Percentiles rank a stretch among this genome's conserved stretches.
phyloP scores from a whole-genome alignment of 2,888 invertebrate genomes.

The Azorinus chamasolen region DNA sequence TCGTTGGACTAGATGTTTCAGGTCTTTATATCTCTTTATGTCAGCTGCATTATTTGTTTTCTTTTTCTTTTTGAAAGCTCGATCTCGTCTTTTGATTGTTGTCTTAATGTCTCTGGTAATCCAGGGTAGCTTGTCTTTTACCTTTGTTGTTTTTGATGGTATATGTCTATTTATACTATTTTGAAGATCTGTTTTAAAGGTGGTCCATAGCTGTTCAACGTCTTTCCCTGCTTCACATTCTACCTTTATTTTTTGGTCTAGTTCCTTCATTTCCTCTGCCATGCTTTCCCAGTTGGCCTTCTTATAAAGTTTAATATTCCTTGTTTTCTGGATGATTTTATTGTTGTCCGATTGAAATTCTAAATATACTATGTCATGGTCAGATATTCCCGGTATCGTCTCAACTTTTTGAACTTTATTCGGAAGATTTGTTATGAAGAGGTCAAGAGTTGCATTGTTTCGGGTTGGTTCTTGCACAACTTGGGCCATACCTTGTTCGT shows the following conservation, averaged over 20 bases:
- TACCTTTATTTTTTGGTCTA: background rate
- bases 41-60: conserved; percentile 15
- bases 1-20: conserved; percentile 10
- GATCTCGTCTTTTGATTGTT: conserved; percentile 17
- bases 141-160: conserved; percentile 12
- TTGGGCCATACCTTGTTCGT: conserved; percentile 42
- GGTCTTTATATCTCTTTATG: conserved; percentile 7
- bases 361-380: conserved; percentile 25
- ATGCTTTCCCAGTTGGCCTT: conserved; percentile 21
- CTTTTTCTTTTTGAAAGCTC: conserved; percentile 30
- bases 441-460: conserved; percentile 42
- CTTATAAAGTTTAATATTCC: conserved; percentile 11
- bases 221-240: background rate
- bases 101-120: conserved; percentile 38
- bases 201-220: conserved; percentile 9
- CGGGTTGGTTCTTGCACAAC: conserved; percentile 53
- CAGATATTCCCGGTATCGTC: conserved; percentile 21
- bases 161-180: conserved; percentile 14
- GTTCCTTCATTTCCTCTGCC: background rate
- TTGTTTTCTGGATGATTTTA: conserved; percentile 3
- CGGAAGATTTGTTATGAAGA: conserved; percentile 51
- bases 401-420: conserved; percentile 6
- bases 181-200: conserved; percentile 7
- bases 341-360: background rate
- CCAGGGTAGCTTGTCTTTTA: conserved; percentile 22